Base-by-base conservation (phyloP, 2,888 invertebrate genomes). In the Trissoscelio sp. region DNA sequence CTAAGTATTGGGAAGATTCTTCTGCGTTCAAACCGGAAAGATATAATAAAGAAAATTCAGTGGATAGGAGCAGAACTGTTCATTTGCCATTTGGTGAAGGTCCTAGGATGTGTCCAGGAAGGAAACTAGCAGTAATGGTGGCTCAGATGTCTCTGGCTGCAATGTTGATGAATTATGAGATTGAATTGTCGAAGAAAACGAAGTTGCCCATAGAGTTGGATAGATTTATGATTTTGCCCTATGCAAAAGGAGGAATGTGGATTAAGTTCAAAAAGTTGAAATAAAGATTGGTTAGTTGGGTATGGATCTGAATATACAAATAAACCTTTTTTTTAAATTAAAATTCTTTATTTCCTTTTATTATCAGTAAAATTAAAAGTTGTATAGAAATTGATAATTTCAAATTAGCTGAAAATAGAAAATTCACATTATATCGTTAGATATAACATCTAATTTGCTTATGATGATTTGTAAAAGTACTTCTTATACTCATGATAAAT, bases 11-110 rank as follows among this genome's bases (percentile, higher is more conserved):
- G 74, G 48, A 78, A 0, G 74, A 88, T 28, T 88, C 90, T 0
- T 57, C 67, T 3, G 16, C 69, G 34, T 89, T 84, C 51, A 81
- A 87, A 79, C 90, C 90, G 0, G 89, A 90, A 20, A 85, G 89
- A 79, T 89, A 89, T 28, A 86, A 82, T 16, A 88, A 89, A 0
- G 87, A 88, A 18, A 79, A 83, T 3, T 86, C 85, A 9, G 12
- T 69, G 0, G 39, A 51, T 0, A 82, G 87, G 5, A 83, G 78
- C 0, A 88, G 80, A 58, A 86, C 74, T 22, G 57, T 82, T 3
- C 85, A 81, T 72, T 20, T 90, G 16, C 88, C 88, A 0, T 89
- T 89, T 69, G 87, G 89, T 1, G 88, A 88, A 16, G 89, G 89
- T 0, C 89, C 89, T 0, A 85, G 90, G 37, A 85, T 85, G 11